A percentile compares a stretch with the other conserved stretches of the same genome.
These are phyloP conservation scores for Camelus bactrianus DNA, from an alignment of 2,113 vertebrate genomes.

Conservation along the genomic window DNA sequence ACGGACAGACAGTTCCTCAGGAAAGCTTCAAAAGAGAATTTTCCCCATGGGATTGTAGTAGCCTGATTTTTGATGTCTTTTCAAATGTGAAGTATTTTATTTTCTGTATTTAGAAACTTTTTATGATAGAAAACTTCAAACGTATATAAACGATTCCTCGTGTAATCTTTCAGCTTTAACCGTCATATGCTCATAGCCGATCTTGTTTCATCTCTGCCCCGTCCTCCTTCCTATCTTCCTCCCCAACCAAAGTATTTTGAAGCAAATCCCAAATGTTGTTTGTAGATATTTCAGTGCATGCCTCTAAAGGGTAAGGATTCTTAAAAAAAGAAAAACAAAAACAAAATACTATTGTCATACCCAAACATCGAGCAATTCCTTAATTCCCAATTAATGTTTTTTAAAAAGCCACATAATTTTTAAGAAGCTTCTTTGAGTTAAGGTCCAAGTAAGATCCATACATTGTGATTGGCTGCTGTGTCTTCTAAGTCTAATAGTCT, in stretches of 20 bases:
- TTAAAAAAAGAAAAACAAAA: neutral
- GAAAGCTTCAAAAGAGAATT: neutral
- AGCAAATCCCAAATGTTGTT: neutral
- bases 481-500: neutral
- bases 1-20: neutral
- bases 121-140: conserved; percentile 35
- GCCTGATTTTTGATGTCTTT: conserved; percentile 21
- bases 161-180: neutral
- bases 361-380: neutral
- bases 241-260: neutral
- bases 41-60: neutral
- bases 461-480: neutral
- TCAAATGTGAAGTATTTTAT: conserved; percentile 18
- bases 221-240: neutral
- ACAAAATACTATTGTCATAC: neutral
- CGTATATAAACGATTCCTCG: neutral
- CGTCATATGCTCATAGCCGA: neutral
- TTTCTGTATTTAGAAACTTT: neutral
- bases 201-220: neutral
- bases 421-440: neutral
- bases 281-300: conserved; percentile 45
- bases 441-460: neutral
- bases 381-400: conserved; percentile 13
- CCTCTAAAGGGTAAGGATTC: neutral
- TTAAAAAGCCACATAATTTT: neutral